Evolutionary conservation across 2,113 vertebrate genomes (phyloP), one percentile per base, ranked within the genome.

Genomic region (Chionodraco myersi): DNA sequence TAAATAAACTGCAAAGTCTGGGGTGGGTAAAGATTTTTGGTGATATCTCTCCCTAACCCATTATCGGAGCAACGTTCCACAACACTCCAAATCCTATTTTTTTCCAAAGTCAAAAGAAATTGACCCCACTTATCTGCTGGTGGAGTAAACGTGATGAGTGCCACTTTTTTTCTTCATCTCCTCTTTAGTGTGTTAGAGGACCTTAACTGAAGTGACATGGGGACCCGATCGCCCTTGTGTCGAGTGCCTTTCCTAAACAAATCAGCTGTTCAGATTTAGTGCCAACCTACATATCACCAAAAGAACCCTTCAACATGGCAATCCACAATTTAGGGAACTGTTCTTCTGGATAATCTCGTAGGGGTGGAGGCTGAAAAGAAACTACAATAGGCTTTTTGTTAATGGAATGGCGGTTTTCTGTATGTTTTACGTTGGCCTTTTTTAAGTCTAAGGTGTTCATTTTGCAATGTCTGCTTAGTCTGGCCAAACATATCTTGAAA

Each of bases 221-320:
- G 95, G 95, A 95, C 94, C 84, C 36, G 52, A 86, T 75, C 75
- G 90, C 82, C 94, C 95, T 94, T 89, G 95, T 94, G 95, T 98
- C 95, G 87, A 97, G 98, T 99, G 98, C 97, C 98, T 99, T 99
- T 96, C 95, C 88, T 77, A 92, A 92, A 95, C 76, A 94, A 96
- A 94, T 96, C 95, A 96, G 95, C 96, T 95, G 95, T 96, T 96
- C 94, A 94, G 76, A 95, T 96, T 95, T 94, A 94, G 96, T 99
- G 98, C 97, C 98, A 97, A 97, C 95, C 95, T 95, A 94, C 95
- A 95, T 93, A 91, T 91, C 93, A 94, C 96, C 94, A 94, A 95
- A 94, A 86, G 88, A 93, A 94, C 93, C 93, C 94, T 93, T 95
- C 94, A 92, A 90, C 94, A 90, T 94, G 82, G 93, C 95, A 65